These are phyloP conservation scores for Atta colombica DNA, from an alignment of 1,140 invertebrate species.

Conservation along the genomic window DNA sequence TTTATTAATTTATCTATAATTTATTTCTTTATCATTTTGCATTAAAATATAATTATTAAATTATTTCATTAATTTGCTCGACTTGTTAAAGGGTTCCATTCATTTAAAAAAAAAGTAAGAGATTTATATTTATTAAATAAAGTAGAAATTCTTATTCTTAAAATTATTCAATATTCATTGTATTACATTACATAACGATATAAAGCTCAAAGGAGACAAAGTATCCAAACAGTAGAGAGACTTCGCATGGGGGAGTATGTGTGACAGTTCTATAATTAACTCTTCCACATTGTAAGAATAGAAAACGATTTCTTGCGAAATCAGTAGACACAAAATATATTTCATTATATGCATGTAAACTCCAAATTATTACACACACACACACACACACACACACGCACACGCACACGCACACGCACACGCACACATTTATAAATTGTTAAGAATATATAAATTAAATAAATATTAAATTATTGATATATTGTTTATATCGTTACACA, in stretches of 20 bases:
- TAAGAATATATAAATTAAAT: background rate
- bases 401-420: too few species aligned
- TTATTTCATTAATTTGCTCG: background rate
- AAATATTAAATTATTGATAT: background rate
- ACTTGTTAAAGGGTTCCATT: background rate
- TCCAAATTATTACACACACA: too few species aligned
- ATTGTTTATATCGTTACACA: too few species aligned
- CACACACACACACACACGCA: too few species aligned
- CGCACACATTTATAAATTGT: too few species aligned
- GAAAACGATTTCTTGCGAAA: conserved; percentile 32
- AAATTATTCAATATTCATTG: background rate
- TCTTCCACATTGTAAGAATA: conserved; percentile 40
- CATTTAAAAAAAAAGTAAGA: too few species aligned
- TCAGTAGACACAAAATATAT: background rate
- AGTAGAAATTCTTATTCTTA: background rate
- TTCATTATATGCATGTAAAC: background rate
- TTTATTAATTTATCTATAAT: background rate
- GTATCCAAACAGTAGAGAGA: background rate
- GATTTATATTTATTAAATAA: background rate
- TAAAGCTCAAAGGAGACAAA: conserved; percentile 1
- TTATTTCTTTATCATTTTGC: background rate
- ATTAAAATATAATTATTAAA: background rate
- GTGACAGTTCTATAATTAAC: conserved; percentile 67
- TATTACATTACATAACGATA: background rate
- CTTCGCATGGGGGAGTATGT: conserved; percentile 11